Base-by-base conservation (phyloP, 2,797 vertebrate genomes). In the Yasuhikotakia modesta region DNA sequence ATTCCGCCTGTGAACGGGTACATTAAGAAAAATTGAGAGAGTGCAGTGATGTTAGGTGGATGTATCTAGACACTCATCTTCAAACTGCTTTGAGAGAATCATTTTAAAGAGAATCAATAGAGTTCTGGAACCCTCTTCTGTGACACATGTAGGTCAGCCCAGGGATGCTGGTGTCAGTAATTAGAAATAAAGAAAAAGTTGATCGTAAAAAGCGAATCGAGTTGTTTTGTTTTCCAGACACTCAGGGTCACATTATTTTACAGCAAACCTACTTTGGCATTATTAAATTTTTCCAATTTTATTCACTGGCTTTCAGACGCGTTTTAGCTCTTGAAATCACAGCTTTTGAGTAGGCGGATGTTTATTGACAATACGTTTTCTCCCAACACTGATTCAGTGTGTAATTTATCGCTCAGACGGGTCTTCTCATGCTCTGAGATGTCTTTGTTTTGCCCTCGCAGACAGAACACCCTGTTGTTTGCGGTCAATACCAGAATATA, bases 11-110 rank as follows among this genome's bases (percentile, higher is more conserved):
- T 81, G 86, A 91, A 86, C 73, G 27, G 85, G 79, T 87, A 84
- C 87, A 86, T 91, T 90, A 85, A 81, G 77, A 87, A 82, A 74
- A 85, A 86, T 78, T 85, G 70, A 86, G 87, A 88, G 79, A 71
- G 83, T 66, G 85, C 87, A 90, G 85, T 81, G 83, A 89, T 88
- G 82, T 83, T 81, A 86, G 79, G 75, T 55, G 76, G 83, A 46
- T 65, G 66, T 79, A 81, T 30, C 30, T 80, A 71, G 69, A 78
- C 79, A 82, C 80, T 86, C 86, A 86, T 66, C 78, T 73, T 79
- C 52, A 76, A 83, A 84, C 70, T 68, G 80, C 73, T 82, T 66
- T 52, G 79, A 78, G 81, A 84, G 80, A 74, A 81, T 74, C 79
- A 74, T 78, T 77, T 80, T 60, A 74, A 68, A 76, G 57, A 65